phyloP scores from a whole-genome alignment of 2,797 vertebrate genomes.

The Hemibagrus guttatus region DNA sequence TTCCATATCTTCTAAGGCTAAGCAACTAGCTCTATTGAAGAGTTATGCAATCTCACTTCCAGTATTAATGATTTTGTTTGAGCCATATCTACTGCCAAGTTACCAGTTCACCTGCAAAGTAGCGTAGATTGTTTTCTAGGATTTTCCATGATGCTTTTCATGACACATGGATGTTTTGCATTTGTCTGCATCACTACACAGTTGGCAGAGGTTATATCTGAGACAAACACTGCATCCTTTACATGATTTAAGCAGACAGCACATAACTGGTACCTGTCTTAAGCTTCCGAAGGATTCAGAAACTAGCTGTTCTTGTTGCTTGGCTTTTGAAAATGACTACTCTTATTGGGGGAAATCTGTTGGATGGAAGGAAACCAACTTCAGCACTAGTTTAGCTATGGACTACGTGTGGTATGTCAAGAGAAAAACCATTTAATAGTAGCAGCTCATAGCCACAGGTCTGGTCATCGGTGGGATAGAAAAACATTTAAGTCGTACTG shows the following conservation, averaged over 20 bases:
- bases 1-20: not conserved
- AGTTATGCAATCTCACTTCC: too few relatives aligned
- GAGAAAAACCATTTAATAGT: not conserved
- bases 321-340: not conserved
- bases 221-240: not conserved
- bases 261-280: not conserved
- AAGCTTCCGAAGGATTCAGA: not conserved
- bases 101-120: not conserved
- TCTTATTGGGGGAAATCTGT: not conserved
- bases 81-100: too few relatives aligned
- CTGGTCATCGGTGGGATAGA: not conserved
- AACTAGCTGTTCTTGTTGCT: not conserved
- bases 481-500: not conserved
- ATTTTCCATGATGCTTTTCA: not conserved
- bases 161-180: not conserved
- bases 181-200: not conserved
- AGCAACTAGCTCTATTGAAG: too few relatives aligned
- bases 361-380: not conserved
- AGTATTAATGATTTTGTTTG: too few relatives aligned
- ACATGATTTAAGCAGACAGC: not conserved
- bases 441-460: not conserved
- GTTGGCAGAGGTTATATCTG: not conserved
- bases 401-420: not conserved
- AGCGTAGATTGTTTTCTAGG: not conserved
- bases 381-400: not conserved